Conservation (phyloP, 2,888 invertebrate species). For the Epinotia bilunana region DNA sequence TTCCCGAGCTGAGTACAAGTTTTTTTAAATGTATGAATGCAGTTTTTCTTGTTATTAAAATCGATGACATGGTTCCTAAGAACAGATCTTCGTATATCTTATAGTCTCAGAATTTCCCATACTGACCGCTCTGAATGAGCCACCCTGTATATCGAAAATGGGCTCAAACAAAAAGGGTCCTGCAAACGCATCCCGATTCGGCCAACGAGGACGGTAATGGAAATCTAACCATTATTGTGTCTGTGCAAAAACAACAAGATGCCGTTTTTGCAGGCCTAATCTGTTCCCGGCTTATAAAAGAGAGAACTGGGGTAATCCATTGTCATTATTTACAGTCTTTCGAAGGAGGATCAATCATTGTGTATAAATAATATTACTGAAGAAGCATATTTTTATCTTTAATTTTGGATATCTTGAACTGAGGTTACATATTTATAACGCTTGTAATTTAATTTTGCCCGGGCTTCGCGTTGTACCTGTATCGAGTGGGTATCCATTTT, state of each 20-base stretch:
- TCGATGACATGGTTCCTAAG: too few species aligned
- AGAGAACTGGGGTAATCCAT: conserved; percentile 66
- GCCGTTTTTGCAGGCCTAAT: conserved; percentile 69
- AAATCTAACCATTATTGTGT: conserved; percentile 62
- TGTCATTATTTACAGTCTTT: conserved; percentile 70
- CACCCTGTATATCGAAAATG: conserved; percentile 62
- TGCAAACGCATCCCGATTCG: conserved; percentile 54
- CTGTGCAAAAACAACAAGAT: conserved; percentile 68
- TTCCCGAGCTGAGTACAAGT: too few species aligned
- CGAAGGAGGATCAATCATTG: conserved; percentile 52
- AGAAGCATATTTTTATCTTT: neutral
- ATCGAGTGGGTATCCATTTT: too few species aligned
- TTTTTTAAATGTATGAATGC: too few species aligned
- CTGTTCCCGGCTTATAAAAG: conserved; percentile 65
- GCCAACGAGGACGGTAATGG: conserved; percentile 71
- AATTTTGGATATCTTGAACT: neutral
- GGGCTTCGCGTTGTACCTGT: too few species aligned
- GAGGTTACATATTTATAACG: neutral
- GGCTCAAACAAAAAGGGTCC: conserved; percentile 51
- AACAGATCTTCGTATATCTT: too few species aligned
- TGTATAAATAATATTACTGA: conserved; percentile 7
- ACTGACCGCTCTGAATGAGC: too few species aligned
- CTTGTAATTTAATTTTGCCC: too few species aligned
- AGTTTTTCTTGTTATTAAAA: too few species aligned
- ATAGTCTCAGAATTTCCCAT: too few species aligned